Percentiles rank a stretch among this genome's conserved stretches.
These are phyloP conservation scores for Adelosebastes latens DNA, from an alignment of 2,797 vertebrate species.

Conservation along the genomic window DNA sequence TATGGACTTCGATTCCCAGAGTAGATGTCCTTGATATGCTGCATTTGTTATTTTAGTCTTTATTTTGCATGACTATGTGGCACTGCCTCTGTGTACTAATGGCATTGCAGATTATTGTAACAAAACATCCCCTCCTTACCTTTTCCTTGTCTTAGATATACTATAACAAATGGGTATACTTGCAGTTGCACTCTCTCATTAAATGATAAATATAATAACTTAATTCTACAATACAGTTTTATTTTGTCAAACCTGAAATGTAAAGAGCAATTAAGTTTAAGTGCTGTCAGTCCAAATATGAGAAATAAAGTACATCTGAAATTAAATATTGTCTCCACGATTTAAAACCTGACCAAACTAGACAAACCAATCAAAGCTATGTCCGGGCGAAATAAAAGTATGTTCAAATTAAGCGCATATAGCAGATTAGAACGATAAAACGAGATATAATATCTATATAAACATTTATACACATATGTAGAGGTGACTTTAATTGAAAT, in stretches of 20 bases:
- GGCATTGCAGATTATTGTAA: background rate
- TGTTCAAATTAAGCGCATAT: background rate
- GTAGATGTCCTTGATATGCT: background rate
- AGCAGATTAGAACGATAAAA: background rate
- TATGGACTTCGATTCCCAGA: background rate
- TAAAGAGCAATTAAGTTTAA: background rate
- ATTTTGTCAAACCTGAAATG: background rate
- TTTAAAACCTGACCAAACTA: background rate
- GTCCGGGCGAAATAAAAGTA: too few species aligned
- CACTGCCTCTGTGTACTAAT: background rate
- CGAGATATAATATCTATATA: background rate
- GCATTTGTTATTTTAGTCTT: background rate
- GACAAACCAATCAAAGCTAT: background rate
- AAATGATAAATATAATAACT: background rate
- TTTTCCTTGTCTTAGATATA: background rate
- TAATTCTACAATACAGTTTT: too few species aligned
- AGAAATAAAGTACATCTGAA: background rate
- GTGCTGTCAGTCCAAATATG: background rate
- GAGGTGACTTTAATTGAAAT: background rate
- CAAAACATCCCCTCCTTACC: background rate
- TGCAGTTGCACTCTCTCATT: background rate
- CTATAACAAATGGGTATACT: background rate
- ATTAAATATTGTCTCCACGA: background rate
- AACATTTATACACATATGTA: background rate
- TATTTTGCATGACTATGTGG: background rate